Conservation (phyloP, 2,797 vertebrate genomes). For the Coregonus ussuriensis region DNA sequence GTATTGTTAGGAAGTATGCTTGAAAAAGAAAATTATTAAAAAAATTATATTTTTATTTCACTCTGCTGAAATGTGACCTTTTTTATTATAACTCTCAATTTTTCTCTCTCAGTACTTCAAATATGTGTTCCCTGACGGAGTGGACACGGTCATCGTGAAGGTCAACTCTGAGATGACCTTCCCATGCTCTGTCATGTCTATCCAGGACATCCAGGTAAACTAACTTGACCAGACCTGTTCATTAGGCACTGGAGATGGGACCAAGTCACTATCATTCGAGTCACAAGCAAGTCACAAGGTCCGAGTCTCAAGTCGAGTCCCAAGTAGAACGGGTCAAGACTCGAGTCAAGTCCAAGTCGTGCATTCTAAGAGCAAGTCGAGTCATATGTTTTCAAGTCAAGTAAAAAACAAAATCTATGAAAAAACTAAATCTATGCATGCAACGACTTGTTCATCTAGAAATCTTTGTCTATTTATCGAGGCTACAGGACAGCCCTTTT, state of each 20-base stretch:
- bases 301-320: too few species aligned
- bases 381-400: too few species aligned
- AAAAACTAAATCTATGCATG: too few species aligned
- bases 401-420: too few species aligned
- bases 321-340: too few species aligned
- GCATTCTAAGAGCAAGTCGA: too few species aligned
- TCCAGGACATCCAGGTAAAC: conserved; percentile 93
- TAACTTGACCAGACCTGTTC: neutral
- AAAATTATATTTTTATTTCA: neutral
- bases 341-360: too few species aligned
- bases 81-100: conserved; percentile 12
- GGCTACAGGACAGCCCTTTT: too few species aligned
- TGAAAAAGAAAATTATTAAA: neutral
- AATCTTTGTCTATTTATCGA: too few species aligned
- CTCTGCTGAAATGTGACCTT: neutral
- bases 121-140: conserved; percentile 87
- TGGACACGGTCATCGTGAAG: conserved; percentile 94
- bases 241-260: neutral
- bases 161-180: conserved; percentile 89
- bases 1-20: neutral
- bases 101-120: conserved; percentile 87
- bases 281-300: too few species aligned
- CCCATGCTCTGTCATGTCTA: conserved; percentile 95
- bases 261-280: too few species aligned
- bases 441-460: too few species aligned